phyloP scores from a whole-genome alignment of 2,888 invertebrate species.

The Torymus tubicola region DNA sequence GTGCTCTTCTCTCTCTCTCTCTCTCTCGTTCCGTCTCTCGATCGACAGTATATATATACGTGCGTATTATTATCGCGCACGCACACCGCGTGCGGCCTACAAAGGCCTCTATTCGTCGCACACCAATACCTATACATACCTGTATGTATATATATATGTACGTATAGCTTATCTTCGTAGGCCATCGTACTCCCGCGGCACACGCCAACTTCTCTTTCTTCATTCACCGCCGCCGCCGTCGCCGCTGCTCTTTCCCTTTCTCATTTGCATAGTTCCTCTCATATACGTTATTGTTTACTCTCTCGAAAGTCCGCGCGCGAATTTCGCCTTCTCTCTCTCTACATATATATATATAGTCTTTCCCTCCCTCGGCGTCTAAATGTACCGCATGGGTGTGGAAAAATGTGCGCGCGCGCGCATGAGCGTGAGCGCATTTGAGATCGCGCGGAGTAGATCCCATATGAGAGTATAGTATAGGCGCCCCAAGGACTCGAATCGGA shows the following conservation, averaged over 20 bases:
- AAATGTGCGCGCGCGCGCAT: too few relatives aligned
- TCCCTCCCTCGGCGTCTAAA: neutral
- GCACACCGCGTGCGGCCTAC: constrained; percentile 24
- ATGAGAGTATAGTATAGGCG: too few relatives aligned
- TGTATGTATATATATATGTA: neutral
- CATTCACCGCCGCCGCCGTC: constrained; percentile 19
- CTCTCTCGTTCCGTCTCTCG: too few relatives aligned
- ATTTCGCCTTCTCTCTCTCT: constrained; percentile 9
- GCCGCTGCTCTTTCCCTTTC: constrained; percentile 42
- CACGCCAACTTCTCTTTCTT: constrained; percentile 42
- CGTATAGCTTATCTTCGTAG: constrained; percentile 60
- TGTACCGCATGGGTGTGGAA: too few relatives aligned
- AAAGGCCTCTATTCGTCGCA: constrained; percentile 11
- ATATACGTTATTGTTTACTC: constrained; percentile 50
- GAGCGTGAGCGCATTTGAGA: too few relatives aligned
- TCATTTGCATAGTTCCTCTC: constrained; percentile 52
- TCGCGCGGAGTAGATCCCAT: too few relatives aligned
- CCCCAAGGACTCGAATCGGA: too few relatives aligned
- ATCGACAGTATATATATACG: neutral
- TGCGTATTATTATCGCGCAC: neutral
- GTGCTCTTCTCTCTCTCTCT: neutral
- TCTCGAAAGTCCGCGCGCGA: constrained; percentile 45
- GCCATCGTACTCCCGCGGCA: constrained; percentile 62
- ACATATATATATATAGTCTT: neutral
- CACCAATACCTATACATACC: neutral